These are phyloP conservation scores for Zosterops pallidus DNA, from an alignment of 2,113 vertebrate genomes.

Conservation along the genomic window DNA sequence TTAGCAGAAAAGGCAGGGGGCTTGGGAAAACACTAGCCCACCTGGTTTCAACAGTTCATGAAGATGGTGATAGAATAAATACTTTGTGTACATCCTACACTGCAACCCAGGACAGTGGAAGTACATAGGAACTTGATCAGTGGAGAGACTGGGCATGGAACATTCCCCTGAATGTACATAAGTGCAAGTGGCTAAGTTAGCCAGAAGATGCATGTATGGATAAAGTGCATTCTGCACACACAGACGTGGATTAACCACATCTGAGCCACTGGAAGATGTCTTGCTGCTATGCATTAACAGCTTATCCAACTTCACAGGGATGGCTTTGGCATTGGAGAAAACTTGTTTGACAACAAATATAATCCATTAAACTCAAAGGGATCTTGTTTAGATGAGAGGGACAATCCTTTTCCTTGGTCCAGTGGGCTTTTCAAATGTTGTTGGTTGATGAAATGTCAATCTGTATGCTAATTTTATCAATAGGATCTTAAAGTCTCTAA, in stretches of 20 bases:
- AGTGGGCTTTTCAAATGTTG: background rate
- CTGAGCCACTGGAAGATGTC: background rate
- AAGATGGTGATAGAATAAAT: too few relatives aligned
- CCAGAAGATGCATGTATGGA: background rate
- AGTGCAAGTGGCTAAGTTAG: background rate
- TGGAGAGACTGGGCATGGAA: background rate
- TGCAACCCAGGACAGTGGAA: too few relatives aligned
- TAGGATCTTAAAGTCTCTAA: background rate
- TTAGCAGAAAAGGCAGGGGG: too few relatives aligned
- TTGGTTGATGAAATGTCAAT: background rate
- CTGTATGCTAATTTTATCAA: background rate
- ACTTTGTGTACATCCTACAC: too few relatives aligned
- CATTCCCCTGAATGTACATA: background rate
- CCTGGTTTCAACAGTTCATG: too few relatives aligned
- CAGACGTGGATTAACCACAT: background rate
- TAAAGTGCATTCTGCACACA: background rate
- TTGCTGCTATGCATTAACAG: background rate
- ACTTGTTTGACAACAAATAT: background rate
- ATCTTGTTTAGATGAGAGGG: background rate
- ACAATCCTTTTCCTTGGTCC: background rate
- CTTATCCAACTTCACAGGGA: background rate
- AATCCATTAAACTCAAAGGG: background rate
- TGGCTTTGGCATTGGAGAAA: background rate
- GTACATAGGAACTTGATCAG: background rate
- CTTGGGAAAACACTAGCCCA: too few relatives aligned